Conservation (phyloP, 2,113 vertebrate species). For the Dasyurus viverrinus region DNA sequence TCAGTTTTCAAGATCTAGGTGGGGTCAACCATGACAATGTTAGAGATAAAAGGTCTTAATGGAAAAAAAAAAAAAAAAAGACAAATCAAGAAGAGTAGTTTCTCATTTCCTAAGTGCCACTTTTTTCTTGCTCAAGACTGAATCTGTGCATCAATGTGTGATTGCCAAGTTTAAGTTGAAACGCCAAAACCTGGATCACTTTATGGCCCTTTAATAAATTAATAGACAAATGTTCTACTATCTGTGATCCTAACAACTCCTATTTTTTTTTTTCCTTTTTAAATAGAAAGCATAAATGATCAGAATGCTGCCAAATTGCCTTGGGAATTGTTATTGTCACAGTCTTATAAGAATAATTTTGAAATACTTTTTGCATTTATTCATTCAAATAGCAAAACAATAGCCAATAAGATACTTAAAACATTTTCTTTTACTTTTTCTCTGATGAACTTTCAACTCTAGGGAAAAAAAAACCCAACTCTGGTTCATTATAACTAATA, state of each 20-base stretch:
- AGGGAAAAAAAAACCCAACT: not conserved
- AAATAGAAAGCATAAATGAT: not conserved
- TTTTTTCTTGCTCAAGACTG: slow-evolving; percentile 60
- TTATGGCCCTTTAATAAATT: not conserved
- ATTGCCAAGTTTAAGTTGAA: not conserved
- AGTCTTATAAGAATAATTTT: not conserved
- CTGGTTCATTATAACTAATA: not conserved
- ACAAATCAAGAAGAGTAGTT: slow-evolving; percentile 30
- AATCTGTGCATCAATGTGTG: slow-evolving; percentile 47
- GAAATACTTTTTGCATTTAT: not conserved
- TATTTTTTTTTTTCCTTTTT: not conserved
- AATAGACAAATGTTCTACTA: not conserved
- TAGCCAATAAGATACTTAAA: not conserved
- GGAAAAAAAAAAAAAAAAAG: slow-evolving; percentile 33
- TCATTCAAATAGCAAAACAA: not conserved
- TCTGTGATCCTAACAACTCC: not conserved
- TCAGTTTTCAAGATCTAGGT: slow-evolving; percentile 53
- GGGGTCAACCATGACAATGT: slow-evolving; percentile 46
- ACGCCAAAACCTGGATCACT: not conserved
- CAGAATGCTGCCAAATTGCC: not conserved
- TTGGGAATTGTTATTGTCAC: not conserved
- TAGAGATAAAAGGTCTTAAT: slow-evolving; percentile 52
- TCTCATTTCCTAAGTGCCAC: slow-evolving; percentile 45
- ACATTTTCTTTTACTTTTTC: not conserved
- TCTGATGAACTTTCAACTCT: not conserved